Evolutionary conservation across 2,113 vertebrate species (phyloP).

Genomic region (Mellivora capensis): DNA sequence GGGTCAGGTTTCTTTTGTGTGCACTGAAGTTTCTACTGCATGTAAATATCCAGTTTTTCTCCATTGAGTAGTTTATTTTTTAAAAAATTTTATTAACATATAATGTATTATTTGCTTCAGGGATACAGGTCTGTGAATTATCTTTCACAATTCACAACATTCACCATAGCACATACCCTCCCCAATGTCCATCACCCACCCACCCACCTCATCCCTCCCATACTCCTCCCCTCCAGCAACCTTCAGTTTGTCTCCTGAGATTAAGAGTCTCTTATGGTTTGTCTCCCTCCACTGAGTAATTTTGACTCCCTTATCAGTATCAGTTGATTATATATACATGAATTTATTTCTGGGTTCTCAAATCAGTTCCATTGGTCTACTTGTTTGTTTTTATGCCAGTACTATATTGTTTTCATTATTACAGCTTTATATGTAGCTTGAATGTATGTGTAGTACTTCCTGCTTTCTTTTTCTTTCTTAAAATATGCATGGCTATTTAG

Average conservation of each 20-base stretch:
- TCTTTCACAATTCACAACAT: too few species aligned
- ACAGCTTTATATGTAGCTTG: neutral
- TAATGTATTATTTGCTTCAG: too few species aligned
- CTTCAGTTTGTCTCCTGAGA: too few species aligned
- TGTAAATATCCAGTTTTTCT: neutral
- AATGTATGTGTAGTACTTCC: neutral
- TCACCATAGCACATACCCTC: too few species aligned
- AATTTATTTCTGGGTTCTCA: neutral
- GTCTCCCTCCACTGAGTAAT: neutral
- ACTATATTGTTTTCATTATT: neutral
- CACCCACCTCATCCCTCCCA: too few species aligned
- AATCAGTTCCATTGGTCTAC: neutral
- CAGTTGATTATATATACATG: neutral
- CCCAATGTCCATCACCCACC: too few species aligned
- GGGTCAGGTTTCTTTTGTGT: neutral
- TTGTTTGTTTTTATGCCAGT: neutral
- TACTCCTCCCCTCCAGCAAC: too few species aligned
- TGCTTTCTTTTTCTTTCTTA: neutral
- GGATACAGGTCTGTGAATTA: too few species aligned
- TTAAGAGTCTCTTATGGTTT: too few species aligned
- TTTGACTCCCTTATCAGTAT: neutral
- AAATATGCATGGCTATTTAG: neutral
- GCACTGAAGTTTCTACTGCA: too few species aligned
- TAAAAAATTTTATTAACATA: too few species aligned
- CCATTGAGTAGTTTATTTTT: neutral